Conservation (phyloP, 2,888 invertebrate species). For the Gari tellinella region DNA sequence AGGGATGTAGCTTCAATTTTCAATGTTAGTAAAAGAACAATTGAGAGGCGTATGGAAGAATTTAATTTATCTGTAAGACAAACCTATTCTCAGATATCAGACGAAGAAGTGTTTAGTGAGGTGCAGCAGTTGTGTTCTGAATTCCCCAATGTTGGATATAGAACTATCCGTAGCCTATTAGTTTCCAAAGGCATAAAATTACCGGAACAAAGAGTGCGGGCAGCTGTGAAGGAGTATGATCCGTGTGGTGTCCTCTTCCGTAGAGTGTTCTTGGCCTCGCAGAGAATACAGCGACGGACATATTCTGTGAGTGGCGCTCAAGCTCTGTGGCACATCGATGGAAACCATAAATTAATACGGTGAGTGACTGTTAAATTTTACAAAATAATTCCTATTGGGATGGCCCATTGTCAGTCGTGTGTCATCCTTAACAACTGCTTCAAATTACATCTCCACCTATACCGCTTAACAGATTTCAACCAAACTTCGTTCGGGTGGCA, state of each 20-base stretch:
- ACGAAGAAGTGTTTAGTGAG: conserved; percentile 13
- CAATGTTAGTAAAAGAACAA: conserved; percentile 32
- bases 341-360: conserved; percentile 9
- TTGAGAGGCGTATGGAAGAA: conserved; percentile 35
- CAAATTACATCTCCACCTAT: no score
- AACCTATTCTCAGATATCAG: conserved; percentile 23
- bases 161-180: conserved; percentile 25
- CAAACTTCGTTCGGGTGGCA: no score
- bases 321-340: conserved; percentile 10
- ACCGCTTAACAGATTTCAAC: no score
- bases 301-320: conserved; percentile 7
- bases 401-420: no score
- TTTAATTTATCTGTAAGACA: conserved; percentile 16
- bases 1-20: conserved; percentile 20
- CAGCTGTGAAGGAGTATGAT: conserved; percentile 25
- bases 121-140: conserved; percentile 16
- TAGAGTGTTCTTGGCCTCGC: conserved; percentile 19
- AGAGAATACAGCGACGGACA: conserved; percentile 20
- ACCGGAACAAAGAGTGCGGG: conserved; percentile 11
- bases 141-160: conserved; percentile 26
- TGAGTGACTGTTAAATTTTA: not conserved
- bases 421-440: no score
- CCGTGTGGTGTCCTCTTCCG: conserved; percentile 29
- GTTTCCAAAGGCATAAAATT: conserved; percentile 18
- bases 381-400: no score